Evolutionary conservation across 1,140 invertebrate species (phyloP).

Genomic region (Cyclargus thomasi): DNA sequence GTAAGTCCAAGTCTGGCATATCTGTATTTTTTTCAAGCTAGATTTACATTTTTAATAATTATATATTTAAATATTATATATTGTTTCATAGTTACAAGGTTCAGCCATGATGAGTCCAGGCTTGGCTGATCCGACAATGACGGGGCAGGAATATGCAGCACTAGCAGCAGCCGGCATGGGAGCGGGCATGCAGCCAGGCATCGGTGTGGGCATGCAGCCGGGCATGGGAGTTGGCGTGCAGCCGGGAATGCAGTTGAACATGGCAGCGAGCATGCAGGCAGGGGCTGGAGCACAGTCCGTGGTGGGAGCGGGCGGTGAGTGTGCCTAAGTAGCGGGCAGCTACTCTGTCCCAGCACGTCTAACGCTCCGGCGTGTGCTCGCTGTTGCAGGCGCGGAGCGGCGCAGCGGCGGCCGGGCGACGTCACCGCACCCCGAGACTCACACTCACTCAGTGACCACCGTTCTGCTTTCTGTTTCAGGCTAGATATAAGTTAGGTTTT

Average conservation of each 20-base stretch:
- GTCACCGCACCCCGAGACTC: constrained; percentile 17
- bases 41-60: too few relatives aligned
- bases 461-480: constrained; percentile 70
- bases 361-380: constrained; percentile 40
- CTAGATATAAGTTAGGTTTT: constrained; percentile 69
- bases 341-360: constrained; percentile 26
- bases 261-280: not conserved
- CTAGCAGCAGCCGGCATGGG: not conserved
- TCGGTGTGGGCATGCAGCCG: not conserved
- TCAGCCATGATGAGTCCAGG: not conserved
- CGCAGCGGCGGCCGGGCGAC: constrained; percentile 26
- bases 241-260: too few relatives aligned
- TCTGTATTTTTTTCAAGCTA: too few relatives aligned
- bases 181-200: not conserved
- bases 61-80: not conserved
- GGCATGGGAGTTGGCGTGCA: not conserved
- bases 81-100: not conserved
- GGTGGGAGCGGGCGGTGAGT: constrained; percentile 14
- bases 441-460: constrained; percentile 49
- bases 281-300: not conserved
- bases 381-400: constrained; percentile 42
- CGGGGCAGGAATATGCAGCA: not conserved
- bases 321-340: constrained; percentile 19
- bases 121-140: not conserved
- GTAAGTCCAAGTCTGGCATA: too few relatives aligned